These are phyloP conservation scores for Lamellibrachia satsuma DNA, from an alignment of 2,888 invertebrate genomes.

Conservation along the genomic window DNA sequence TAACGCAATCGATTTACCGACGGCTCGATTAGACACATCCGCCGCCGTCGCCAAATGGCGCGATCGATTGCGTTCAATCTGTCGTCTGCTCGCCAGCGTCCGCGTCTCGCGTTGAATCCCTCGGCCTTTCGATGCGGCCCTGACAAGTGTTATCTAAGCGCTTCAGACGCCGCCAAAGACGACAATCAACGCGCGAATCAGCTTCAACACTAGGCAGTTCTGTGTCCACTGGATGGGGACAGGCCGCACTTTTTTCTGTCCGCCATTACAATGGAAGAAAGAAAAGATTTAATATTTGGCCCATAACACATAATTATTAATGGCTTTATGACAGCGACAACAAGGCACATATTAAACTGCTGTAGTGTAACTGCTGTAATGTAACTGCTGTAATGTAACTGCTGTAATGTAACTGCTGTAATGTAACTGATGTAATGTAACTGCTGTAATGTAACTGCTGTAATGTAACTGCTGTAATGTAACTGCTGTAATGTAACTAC, in stretches of 20 bases:
- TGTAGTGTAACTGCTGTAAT: too few relatives aligned
- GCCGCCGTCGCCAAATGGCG: not conserved
- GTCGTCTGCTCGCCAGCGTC: not conserved
- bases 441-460: too few relatives aligned
- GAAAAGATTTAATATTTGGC: too few relatives aligned
- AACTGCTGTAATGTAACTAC: too few relatives aligned
- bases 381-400: too few relatives aligned
- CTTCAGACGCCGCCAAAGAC: slow-evolving; percentile 6
- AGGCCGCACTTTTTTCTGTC: not conserved
- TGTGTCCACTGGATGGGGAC: not conserved
- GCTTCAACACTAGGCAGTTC: not conserved
- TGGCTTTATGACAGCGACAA: too few relatives aligned
- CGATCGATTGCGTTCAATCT: not conserved
- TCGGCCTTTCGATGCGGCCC: not conserved
- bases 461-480: too few relatives aligned
- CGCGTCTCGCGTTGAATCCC: not conserved
- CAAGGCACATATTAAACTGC: too few relatives aligned
- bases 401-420: too few relatives aligned
- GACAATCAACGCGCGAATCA: not conserved
- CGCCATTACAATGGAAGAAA: too few relatives aligned
- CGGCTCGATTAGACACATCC: not conserved
- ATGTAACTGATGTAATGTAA: too few relatives aligned
- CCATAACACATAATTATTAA: too few relatives aligned
- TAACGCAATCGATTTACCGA: slow-evolving; percentile 1
- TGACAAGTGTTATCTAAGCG: slow-evolving; percentile 10